These are phyloP conservation scores for Actinia equina DNA, from an alignment of 64 coral and sea anemone genomes.

Conservation along the genomic window DNA sequence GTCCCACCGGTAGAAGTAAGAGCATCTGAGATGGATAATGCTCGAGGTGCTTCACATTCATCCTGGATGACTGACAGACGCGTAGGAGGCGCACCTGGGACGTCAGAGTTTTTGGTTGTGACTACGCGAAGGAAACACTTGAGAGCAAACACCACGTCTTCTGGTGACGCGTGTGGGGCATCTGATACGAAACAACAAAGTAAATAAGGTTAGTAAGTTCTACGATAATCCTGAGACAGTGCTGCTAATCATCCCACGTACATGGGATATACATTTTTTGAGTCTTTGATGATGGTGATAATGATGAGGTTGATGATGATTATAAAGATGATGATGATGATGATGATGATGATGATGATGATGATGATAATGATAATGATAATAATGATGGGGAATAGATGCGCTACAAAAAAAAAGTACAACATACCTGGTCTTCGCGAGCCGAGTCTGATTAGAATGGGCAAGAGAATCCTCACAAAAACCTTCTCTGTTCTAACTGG, in stretches of 20 bases:
- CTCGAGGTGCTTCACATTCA: conserved; percentile 43
- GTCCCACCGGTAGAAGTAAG: conserved; percentile 33
- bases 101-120: conserved; percentile 64
- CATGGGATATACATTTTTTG: no score
- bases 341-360: no score
- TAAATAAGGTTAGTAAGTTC: no score
- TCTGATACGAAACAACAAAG: conserved; percentile 40
- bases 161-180: conserved; percentile 67
- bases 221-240: no score
- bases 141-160: conserved; percentile 75
- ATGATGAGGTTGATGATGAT: no score
- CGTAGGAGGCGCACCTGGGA: conserved; percentile 44
- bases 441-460: conserved; percentile 70
- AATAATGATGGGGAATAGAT: no score
- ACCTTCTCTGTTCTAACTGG: conserved; percentile 77
- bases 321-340: no score
- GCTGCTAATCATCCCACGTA: no score
- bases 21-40: conserved; percentile 55
- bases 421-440: conserved; percentile 71
- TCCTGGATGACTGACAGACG: conserved; percentile 70
- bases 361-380: neutral
- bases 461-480: conserved; percentile 76
- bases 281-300: no score
- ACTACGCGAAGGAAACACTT: conserved; percentile 75
- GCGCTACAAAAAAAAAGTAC: neutral